These are phyloP conservation scores for Siniperca chuatsi DNA, from an alignment of 2,113 vertebrate species.

Conservation along the genomic window DNA sequence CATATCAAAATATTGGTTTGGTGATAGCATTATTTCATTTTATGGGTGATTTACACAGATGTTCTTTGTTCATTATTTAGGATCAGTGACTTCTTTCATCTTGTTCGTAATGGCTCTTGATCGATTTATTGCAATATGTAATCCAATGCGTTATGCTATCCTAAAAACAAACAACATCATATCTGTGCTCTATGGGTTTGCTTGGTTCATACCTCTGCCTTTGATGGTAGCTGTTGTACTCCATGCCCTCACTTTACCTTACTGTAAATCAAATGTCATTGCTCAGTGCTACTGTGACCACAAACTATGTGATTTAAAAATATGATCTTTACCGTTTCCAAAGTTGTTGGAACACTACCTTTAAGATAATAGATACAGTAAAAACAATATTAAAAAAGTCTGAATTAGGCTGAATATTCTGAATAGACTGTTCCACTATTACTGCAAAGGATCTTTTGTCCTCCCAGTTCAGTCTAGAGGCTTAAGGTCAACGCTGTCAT, in stretches of 20 bases:
- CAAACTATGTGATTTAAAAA: neutral
- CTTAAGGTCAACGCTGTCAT: too few relatives aligned
- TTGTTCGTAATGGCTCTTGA: conserved; percentile 80
- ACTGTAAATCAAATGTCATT: conserved; percentile 78
- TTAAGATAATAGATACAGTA: neutral
- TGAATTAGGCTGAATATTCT: too few relatives aligned
- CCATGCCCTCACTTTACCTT: conserved; percentile 47
- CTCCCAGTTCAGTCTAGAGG: too few relatives aligned
- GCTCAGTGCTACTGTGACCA: conserved; percentile 78
- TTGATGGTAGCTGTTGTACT: conserved; percentile 45
- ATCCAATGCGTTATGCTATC: conserved; percentile 72
- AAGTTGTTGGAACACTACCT: too few relatives aligned
- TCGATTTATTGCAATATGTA: conserved; percentile 76
- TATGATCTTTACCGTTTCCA: neutral
- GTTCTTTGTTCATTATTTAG: conserved; percentile 80
- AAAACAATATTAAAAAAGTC: too few relatives aligned
- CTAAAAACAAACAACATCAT: conserved; percentile 72
- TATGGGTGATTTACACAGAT: conserved; percentile 76
- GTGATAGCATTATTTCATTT: conserved; percentile 63
- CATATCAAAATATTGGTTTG: conserved; percentile 76
- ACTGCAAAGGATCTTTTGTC: too few relatives aligned
- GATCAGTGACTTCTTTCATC: conserved; percentile 72
- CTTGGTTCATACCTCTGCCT: conserved; percentile 70
- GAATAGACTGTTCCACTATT: too few relatives aligned
- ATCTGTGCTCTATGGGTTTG: conserved; percentile 54